A percentile compares a stretch with the other conserved stretches of the same genome.
These are phyloP conservation scores for Lamellibrachia luymesi DNA, from an alignment of 1,140 invertebrate species.

Conservation along the genomic window DNA sequence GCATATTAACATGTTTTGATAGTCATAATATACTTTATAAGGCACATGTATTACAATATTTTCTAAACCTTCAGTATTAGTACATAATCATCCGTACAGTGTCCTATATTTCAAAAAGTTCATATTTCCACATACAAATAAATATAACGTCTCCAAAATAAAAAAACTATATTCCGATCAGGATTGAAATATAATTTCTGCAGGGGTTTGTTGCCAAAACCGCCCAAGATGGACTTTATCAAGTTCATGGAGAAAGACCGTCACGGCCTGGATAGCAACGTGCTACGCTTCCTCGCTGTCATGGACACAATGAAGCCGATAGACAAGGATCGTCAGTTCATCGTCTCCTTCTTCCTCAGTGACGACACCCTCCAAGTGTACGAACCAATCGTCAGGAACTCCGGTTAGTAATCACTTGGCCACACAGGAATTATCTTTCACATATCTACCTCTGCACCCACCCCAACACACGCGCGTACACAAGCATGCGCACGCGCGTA, in stretches of 20 bases:
- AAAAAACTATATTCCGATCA: too few relatives aligned
- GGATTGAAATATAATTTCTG: not conserved
- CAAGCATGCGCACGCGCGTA: not conserved
- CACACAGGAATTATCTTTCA: not conserved
- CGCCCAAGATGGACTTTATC: constrained; percentile 53
- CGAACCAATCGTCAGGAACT: constrained; percentile 73
- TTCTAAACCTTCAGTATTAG: too few relatives aligned
- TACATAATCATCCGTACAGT: too few relatives aligned
- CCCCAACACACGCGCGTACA: not conserved
- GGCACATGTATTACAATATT: too few relatives aligned
- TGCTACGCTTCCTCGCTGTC: constrained; percentile 76
- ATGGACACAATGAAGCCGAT: constrained; percentile 69
- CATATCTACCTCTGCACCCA: not conserved
- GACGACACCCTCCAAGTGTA: constrained; percentile 83
- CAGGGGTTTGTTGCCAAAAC: constrained; percentile 53
- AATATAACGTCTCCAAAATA: too few relatives aligned
- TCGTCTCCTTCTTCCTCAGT: constrained; percentile 77
- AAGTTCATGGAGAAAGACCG: constrained; percentile 57
- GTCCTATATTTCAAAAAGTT: too few relatives aligned
- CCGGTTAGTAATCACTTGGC: constrained; percentile 57
- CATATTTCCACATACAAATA: too few relatives aligned
- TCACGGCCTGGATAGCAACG: constrained; percentile 71
- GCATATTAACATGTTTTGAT: too few relatives aligned
- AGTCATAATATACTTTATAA: too few relatives aligned
- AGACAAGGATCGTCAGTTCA: constrained; percentile 71